A percentile compares a stretch with the other conserved stretches of the same genome.
Conservation (phyloP, 2,797 vertebrate species). For the Lagorchestes hirsutus region DNA sequence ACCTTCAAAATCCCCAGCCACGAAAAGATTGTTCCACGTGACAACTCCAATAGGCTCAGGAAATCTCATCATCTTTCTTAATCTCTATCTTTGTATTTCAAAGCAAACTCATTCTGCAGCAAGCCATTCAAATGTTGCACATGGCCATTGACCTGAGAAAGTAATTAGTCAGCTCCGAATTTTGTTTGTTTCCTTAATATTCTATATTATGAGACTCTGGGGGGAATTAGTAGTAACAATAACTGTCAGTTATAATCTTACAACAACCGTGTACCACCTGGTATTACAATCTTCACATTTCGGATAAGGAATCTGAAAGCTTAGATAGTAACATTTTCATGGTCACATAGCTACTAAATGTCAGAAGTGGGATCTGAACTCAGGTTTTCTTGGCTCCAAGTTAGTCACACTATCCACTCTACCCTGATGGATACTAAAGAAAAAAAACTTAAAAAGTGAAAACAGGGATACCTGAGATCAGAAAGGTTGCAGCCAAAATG, state of each 20-base stretch:
- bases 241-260: neutral
- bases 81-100: neutral
- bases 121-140: neutral
- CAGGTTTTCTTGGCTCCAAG: neutral
- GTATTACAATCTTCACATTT: neutral
- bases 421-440: neutral
- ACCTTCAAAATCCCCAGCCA: neutral
- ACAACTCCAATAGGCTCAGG: neutral
- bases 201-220: neutral
- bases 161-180: neutral
- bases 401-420: neutral
- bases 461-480: neutral
- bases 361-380: constrained; percentile 13
- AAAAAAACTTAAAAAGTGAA: neutral
- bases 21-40: neutral
- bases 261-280: neutral
- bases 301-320: neutral
- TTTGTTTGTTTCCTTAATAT: neutral
- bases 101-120: neutral
- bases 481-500: constrained; percentile 3
- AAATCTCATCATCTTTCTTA: neutral
- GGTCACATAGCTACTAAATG: neutral
- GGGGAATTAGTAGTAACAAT: neutral
- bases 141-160: neutral
- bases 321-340: neutral